Base-by-base conservation (phyloP, 2,888 invertebrate genomes). In the Masnerella sp. region DNA sequence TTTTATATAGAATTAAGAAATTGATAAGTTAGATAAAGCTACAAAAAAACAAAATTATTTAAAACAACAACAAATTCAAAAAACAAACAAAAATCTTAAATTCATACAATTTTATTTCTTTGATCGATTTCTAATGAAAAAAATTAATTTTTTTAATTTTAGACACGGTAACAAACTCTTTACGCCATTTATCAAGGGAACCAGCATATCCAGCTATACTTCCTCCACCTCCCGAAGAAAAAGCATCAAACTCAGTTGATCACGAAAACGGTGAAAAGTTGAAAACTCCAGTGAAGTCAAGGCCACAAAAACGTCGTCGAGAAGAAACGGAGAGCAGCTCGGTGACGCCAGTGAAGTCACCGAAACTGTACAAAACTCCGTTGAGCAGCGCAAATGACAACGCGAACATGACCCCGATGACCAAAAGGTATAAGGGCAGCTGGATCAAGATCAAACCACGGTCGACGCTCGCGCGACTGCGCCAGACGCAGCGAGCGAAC, bases 401-500 rank as follows among this genome's bases (percentile, higher is more conserved):
- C 2, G 15, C 28, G 15, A 43, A 3, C 9, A 28, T 25, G 14
- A 85, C 86, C 68, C 87, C 87, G 0, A 52, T 80, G 0, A 78
- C 83, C 0, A 87, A 87, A 65, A 82, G 84, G 40, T 82, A 80
- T 2, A 79, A 83, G 0, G 82, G 83, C 18, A 80, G 82, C 14
- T 84, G 86, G 85, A 80, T 82, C 56, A 82, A 78, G 47, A 82
- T 86, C 34, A 83, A 79, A 14, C 83, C 56, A 1, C 81, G 87
- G 20, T 81, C 83, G 17, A 87, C 87, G 1, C 84, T 87, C 2
- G 79, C 81, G 0, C 74, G 86, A 8, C 84, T 86, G 85, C 81
- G 81, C 52, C 78, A 71, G 15, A 47, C 42, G 7, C 30, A 42
- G 1, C 76, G 80, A 1, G 69, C 78, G 42, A 82, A 83, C 2